A percentile compares a stretch with the other conserved stretches of the same genome.
Evolutionary conservation across 1,140 invertebrate species (phyloP).

Genomic region (Spodoptera frugiperda): DNA sequence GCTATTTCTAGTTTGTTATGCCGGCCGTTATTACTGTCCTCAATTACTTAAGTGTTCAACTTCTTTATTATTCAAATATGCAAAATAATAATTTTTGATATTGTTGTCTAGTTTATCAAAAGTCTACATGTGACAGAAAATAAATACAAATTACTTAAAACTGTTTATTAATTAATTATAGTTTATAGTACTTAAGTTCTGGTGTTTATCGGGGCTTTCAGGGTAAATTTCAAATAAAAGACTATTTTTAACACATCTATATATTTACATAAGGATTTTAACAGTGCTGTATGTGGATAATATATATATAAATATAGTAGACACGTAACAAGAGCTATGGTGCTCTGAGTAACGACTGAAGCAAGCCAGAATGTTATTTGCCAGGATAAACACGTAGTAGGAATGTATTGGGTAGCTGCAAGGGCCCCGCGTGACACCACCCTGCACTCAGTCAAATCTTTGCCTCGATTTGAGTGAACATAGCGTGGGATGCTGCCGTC

Average conservation of each 20-base stretch:
- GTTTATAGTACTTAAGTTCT: background rate
- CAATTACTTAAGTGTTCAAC: background rate
- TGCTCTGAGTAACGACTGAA: conserved; percentile 62
- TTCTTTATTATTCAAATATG: background rate
- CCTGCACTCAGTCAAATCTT: conserved; percentile 80
- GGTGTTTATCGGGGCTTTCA: background rate
- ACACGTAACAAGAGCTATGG: conserved; percentile 69
- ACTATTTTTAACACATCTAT: conserved; percentile 83
- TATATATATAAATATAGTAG: conserved; percentile 56
- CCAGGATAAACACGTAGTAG: conserved; percentile 69
- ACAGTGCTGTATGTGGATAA: conserved; percentile 82
- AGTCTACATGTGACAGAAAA: conserved; percentile 26
- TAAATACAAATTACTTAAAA: conserved; percentile 10
- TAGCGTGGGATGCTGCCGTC: conserved; percentile 82
- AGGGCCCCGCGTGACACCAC: conserved; percentile 70
- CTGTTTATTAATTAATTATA: conserved; percentile 8
- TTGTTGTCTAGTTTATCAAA: conserved; percentile 22
- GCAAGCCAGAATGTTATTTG: conserved; percentile 75
- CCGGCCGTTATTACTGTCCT: conserved; percentile 18
- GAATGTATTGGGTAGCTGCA: conserved; percentile 70
- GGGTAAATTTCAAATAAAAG: conserved; percentile 66
- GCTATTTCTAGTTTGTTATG: background rate
- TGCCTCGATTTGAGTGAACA: conserved; percentile 75
- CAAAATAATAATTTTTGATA: background rate
- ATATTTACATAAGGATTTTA: conserved; percentile 86